Evolutionary conservation across 1,140 invertebrate genomes (phyloP), one percentile per base, ranked within the genome.

Genomic region (Monomorium pharaonis): DNA sequence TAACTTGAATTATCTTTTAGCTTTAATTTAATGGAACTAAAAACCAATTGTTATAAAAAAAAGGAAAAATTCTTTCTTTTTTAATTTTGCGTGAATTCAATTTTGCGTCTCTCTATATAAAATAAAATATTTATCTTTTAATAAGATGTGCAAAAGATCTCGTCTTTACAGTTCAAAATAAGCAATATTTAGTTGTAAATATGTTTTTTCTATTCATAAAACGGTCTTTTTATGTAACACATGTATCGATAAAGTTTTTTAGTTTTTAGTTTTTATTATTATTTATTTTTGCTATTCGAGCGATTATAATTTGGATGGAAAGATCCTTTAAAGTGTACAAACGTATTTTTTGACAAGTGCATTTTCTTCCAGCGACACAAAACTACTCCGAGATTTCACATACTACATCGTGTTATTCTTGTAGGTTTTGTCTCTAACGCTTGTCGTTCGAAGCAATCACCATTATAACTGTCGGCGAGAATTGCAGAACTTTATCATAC

Each of bases 401-500:
- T 74, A 47, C 27, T 56, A 56, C 47, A n/a, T n/a, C 24, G 21
- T 49, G 78, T 83, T 83, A 72, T 7, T 75, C 12, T n/a, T n/a
- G n/a, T n/a, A n/a, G n/a, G n/a, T n/a, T n/a, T n/a, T n/a, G n/a
- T n/a, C n/a, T n/a, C n/a, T 30, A 33, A 60, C 51, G 67, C 37
- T 81, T 37, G 54, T 84, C 76, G 84, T 60, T 37, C 72, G 60
- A 85, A 86, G 86, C 80, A 89, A 89, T 89, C 78, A 86, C 65
- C 33, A 65, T 74, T 87, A 85, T 85, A 74, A 74, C 58, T 84
- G 85, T 54, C 51, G 60, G 14, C 58, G 72, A 72, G 74, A 78
- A 87, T 90, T 85, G 88, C 51, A 70, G 76, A 83, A 88, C 83
- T 90, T 89, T 89, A 90, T 91, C 86, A 91, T 84, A 86, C 18